phyloP scores from a whole-genome alignment of 1,140 invertebrate species.

The Platyscapa corneri region DNA sequence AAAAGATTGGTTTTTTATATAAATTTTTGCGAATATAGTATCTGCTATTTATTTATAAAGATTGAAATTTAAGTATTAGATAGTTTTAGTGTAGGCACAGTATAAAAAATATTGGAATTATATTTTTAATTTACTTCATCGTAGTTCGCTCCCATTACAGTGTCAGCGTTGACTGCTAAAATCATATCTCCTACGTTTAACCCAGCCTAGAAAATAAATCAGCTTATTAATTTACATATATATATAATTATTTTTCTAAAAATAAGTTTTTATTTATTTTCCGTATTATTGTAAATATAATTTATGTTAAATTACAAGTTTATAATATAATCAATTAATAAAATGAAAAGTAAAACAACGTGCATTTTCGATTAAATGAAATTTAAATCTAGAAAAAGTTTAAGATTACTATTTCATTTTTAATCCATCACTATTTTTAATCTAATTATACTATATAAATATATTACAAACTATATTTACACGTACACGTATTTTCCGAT shows the following conservation, averaged over 20 bases:
- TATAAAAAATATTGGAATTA: constrained; percentile 32
- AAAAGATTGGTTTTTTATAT: too few relatives aligned
- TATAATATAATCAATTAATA: too few relatives aligned
- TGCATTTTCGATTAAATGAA: too few relatives aligned
- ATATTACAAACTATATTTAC: too few relatives aligned
- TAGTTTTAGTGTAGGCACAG: neutral
- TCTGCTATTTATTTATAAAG: neutral
- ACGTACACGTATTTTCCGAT: too few relatives aligned
- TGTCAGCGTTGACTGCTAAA: constrained; percentile 92
- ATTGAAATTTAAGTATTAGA: neutral
- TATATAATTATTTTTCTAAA: neutral
- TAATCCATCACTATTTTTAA: too few relatives aligned
- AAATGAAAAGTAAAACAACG: too few relatives aligned
- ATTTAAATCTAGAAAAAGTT: too few relatives aligned
- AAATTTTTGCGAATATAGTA: too few relatives aligned
- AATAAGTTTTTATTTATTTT: neutral
- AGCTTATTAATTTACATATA: neutral
- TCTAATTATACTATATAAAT: too few relatives aligned
- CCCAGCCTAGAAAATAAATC: constrained; percentile 80
- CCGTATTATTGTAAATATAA: neutral
- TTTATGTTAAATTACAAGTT: neutral
- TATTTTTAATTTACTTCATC: constrained; percentile 81
- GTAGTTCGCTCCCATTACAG: constrained; percentile 89
- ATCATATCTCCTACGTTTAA: constrained; percentile 96
- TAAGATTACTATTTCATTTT: too few relatives aligned